phyloP scores from a whole-genome alignment of 2,888 invertebrate genomes.

The Andrena flavipes region DNA sequence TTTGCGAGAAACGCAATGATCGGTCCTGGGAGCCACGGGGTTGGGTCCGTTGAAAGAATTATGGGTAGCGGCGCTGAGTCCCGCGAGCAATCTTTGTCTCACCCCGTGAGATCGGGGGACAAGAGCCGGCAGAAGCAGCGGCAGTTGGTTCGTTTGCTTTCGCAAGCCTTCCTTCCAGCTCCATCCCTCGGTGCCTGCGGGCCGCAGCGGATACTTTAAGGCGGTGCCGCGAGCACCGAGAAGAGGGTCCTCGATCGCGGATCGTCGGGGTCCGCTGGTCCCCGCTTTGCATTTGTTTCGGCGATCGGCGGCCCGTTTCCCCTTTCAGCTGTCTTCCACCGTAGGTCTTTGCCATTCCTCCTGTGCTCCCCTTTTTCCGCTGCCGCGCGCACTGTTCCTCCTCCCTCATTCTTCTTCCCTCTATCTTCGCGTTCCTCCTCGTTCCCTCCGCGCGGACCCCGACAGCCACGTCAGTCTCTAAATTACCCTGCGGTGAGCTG shows the following conservation, averaged over 20 bases:
- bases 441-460: slow-evolving; percentile 50
- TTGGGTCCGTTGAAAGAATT: slow-evolving; percentile 67
- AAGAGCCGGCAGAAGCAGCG: slow-evolving; percentile 33
- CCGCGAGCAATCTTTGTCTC: slow-evolving; percentile 69
- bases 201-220: slow-evolving; percentile 80
- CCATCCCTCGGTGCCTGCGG: slow-evolving; percentile 23
- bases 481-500: slow-evolving; percentile 76
- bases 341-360: slow-evolving; percentile 70
- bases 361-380: slow-evolving; percentile 67
- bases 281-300: slow-evolving; percentile 83
- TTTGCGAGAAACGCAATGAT: slow-evolving; percentile 70
- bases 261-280: slow-evolving; percentile 55
- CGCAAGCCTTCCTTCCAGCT: slow-evolving; percentile 34
- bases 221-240: slow-evolving; percentile 74
- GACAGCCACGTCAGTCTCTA: slow-evolving; percentile 80
- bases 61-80: slow-evolving; percentile 63
- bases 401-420: slow-evolving; percentile 66
- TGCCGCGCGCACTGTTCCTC: slow-evolving; percentile 54
- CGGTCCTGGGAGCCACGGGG: slow-evolving; percentile 55
- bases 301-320: slow-evolving; percentile 74
- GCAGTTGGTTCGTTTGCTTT: slow-evolving; percentile 61
- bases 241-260: slow-evolving; percentile 69
- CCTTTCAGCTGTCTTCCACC: slow-evolving; percentile 80
- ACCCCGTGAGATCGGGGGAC: slow-evolving; percentile 53
- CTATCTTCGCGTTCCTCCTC: slow-evolving; percentile 56